Evolutionary conservation across 2,797 vertebrate species (phyloP).

Genomic region (Triplophysa yarkandensis): DNA sequence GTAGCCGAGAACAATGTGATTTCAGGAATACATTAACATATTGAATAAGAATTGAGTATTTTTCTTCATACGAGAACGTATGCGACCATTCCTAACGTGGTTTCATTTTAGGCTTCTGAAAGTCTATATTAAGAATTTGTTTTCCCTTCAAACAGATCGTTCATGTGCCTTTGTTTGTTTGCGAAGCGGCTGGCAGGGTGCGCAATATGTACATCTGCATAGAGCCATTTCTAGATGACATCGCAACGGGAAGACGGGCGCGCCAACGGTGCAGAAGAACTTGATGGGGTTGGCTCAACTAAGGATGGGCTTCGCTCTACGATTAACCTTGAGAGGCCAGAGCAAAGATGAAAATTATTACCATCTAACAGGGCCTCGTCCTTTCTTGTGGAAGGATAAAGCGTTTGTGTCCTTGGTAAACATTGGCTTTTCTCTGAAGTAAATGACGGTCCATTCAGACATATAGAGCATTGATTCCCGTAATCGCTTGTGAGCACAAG

Average conservation of each 20-base stretch:
- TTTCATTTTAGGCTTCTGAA: background rate
- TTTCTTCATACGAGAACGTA: conserved; percentile 5
- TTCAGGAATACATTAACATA: conserved; percentile 44
- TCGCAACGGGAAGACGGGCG: conserved; percentile 29
- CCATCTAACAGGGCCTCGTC: conserved; percentile 27
- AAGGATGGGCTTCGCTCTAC: conserved; percentile 18
- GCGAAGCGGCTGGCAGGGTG: background rate
- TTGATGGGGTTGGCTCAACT: conserved; percentile 40
- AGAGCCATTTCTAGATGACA: conserved; percentile 36
- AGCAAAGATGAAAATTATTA: conserved; percentile 36
- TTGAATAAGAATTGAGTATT: conserved; percentile 25
- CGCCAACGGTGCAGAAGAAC: conserved; percentile 17
- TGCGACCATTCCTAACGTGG: conserved; percentile 1
- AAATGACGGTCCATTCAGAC: conserved; percentile 16
- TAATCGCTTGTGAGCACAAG: background rate
- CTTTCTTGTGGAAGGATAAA: conserved; percentile 27
- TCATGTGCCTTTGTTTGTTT: conserved; percentile 37
- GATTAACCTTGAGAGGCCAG: conserved; percentile 45
- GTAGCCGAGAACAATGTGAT: conserved; percentile 35
- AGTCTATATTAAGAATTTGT: conserved; percentile 28
- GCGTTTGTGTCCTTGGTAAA: conserved; percentile 36
- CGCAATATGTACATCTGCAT: conserved; percentile 35
- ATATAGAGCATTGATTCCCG: conserved; percentile 10
- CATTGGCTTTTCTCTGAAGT: conserved; percentile 17
- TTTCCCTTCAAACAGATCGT: conserved; percentile 28